Evolutionary conservation across 2,113 vertebrate species (phyloP), one percentile per base, ranked within the genome.

Genomic region (Spilogale gracilis): DNA sequence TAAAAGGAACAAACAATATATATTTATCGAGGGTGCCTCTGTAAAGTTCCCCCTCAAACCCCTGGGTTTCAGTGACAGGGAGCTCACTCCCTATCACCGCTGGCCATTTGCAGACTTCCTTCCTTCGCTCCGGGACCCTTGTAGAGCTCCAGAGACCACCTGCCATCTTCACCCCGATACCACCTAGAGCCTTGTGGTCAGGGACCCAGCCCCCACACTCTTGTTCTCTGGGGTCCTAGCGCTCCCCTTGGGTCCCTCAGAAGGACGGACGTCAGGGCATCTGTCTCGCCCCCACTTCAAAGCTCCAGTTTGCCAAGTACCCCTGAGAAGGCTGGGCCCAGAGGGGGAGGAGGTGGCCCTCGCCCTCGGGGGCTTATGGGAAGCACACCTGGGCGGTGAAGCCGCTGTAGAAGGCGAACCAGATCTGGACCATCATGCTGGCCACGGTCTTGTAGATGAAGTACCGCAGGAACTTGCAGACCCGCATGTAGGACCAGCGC

Each of bases 361-460:
- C 27, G 27, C 27, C 14, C 0, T 13, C 54, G 14, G 5, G 13
- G 30, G 30, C 2, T 12, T 5, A 1, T 1, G 13, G 30, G 32
- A 16, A 16, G 71, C 14, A 5, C 90, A 99, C 98, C 98, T 99
- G 99, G 65, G 99, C 99, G 0, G 99, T 99, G 98, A 99, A 99
- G 94, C 99, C 99, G 0, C 97, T 99, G 98, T 99, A 99, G 97
- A 99, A 99, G 14, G 99, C 98, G 6, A 99, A 99, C 99, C 99
- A 99, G 96, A 99, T 56, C 92, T 99, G 99, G 8, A 98, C 99
- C 54, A 99, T 97, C 96, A 99, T 99, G 97, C 99, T 99, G 25
- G 99, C 98, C 9, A 99, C 99, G 3, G 99, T 99, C 98, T 99
- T 99, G 98, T 99, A 99, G 96, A 99, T 98, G 98, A 99, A 99